Evolutionary conservation across 1,140 invertebrate genomes (phyloP).

Genomic region (Platyscapa corneri): DNA sequence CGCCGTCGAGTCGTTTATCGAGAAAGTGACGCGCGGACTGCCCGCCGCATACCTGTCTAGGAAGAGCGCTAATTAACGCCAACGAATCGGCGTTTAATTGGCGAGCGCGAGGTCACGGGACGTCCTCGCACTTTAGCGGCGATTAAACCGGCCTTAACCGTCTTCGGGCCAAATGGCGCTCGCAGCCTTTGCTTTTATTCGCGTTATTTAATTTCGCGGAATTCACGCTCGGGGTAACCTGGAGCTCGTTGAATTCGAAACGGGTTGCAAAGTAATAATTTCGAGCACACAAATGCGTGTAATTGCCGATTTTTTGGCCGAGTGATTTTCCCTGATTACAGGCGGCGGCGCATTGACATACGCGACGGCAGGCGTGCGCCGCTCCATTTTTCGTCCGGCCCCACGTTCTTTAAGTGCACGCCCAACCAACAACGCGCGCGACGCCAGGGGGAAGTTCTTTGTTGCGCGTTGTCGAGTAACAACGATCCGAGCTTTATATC

Average conservation of each 20-base stretch:
- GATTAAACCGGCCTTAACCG: slow-evolving; percentile 1
- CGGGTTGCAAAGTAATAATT: not conserved
- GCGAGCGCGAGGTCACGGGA: not conserved
- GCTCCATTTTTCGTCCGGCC: too few species aligned
- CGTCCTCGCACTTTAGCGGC: not conserved
- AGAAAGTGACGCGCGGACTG: slow-evolving; percentile 26
- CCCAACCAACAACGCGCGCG: too few species aligned
- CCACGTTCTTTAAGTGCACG: too few species aligned
- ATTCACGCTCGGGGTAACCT: not conserved
- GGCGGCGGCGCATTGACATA: too few species aligned
- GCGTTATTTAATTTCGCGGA: not conserved
- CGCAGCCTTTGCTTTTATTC: not conserved
- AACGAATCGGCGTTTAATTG: slow-evolving; percentile 41
- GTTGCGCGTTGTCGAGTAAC: not conserved
- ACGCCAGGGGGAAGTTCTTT: too few species aligned
- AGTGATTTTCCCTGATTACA: too few species aligned
- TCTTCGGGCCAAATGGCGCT: not conserved
- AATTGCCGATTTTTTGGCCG: too few species aligned
- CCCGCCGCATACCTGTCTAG: slow-evolving; percentile 6
- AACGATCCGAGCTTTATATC: too few species aligned
- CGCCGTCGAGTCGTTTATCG: slow-evolving; percentile 32
- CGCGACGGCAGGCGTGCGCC: too few species aligned
- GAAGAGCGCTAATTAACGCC: slow-evolving; percentile 44
- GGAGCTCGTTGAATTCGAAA: not conserved
- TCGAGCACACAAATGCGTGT: not conserved